Conservation (phyloP, 2,797 vertebrate species). For the Ceyx erithaca region DNA sequence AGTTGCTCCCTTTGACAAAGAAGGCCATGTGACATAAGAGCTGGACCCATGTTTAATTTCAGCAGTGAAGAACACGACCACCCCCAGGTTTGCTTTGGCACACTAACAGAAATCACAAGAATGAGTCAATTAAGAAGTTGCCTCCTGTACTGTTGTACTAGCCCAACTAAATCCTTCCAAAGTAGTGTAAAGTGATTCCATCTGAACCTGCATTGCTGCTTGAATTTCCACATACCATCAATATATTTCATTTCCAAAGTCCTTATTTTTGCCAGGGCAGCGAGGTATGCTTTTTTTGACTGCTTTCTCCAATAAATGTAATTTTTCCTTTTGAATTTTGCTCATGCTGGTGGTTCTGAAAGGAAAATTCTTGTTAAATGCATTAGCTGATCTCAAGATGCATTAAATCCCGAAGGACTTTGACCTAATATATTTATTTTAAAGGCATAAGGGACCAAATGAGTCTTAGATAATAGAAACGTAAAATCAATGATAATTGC, state of each 20-base stretch:
- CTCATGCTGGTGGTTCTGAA: background rate
- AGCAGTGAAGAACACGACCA: background rate
- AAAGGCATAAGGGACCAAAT: slow-evolving; percentile 24
- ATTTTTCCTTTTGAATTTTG: background rate
- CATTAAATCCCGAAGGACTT: background rate
- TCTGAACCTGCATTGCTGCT: background rate
- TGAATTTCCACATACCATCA: background rate
- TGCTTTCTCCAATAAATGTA: background rate
- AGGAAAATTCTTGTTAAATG: background rate
- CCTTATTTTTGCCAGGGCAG: background rate
- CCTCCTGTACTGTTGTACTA: background rate
- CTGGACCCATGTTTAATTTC: background rate
- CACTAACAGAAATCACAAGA: background rate
- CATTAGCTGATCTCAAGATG: background rate
- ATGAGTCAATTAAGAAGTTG: background rate
- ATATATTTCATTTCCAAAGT: background rate
- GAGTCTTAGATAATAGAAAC: slow-evolving; percentile 29
- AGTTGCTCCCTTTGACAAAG: background rate
- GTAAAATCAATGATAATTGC: slow-evolving; percentile 24
- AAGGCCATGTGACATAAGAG: accelerated
- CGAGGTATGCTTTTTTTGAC: background rate
- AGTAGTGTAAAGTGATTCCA: background rate
- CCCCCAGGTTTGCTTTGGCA: background rate
- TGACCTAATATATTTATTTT: slow-evolving; percentile 10
- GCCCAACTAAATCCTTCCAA: background rate